These are phyloP conservation scores for Dinoponera quadriceps DNA, from an alignment of 1,140 invertebrate genomes.

Conservation along the genomic window DNA sequence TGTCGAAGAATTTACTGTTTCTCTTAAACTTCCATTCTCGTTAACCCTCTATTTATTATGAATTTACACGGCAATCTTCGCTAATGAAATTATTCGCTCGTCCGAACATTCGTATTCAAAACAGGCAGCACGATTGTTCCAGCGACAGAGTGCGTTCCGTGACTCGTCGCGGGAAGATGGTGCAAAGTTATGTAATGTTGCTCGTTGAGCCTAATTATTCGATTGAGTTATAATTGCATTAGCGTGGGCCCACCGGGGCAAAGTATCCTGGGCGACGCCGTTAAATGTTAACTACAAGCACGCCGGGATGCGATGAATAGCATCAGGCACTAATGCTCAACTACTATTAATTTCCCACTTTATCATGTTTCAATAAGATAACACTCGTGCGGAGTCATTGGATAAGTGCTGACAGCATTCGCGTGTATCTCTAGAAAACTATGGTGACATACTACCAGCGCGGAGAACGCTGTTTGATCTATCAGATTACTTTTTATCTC, in stretches of 20 bases:
- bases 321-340: neutral
- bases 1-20: neutral
- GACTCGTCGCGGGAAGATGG: slow-evolving; percentile 19
- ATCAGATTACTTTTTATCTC: slow-evolving; percentile 32
- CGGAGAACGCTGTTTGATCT: slow-evolving; percentile 31
- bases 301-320: neutral
- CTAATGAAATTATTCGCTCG: neutral
- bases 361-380: slow-evolving; percentile 72
- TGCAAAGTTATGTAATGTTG: slow-evolving; percentile 68
- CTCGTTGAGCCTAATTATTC: slow-evolving; percentile 70
- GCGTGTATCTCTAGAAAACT: slow-evolving; percentile 26
- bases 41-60: neutral
- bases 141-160: neutral
- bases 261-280: slow-evolving; percentile 1
- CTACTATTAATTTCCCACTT: slow-evolving; percentile 58
- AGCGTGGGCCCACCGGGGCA: slow-evolving; percentile 20
- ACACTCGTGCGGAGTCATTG: slow-evolving; percentile 51
- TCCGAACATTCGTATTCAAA: slow-evolving; percentile 31
- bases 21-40: neutral
- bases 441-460: slow-evolving; percentile 10
- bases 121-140: neutral
- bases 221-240: slow-evolving; percentile 74
- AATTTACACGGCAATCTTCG: slow-evolving; percentile 4
- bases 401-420: slow-evolving; percentile 57
- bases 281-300: slow-evolving; percentile 49